Base-by-base conservation (phyloP, 92 coral and sea anemone species). In the Palythoa caribaeorum region DNA sequence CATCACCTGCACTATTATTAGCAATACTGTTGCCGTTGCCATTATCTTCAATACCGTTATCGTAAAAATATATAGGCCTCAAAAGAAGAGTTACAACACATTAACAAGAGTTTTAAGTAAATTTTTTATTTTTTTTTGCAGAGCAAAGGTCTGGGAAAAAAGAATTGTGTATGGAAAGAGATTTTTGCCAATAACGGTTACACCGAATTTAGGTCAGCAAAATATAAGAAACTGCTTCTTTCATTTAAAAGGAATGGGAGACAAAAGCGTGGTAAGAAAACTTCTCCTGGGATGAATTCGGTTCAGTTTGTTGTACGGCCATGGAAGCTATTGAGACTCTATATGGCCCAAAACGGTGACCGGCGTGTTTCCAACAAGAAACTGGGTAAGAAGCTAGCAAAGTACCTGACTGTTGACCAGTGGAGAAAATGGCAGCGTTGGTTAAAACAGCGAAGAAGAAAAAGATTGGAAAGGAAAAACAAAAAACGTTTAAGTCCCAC, bases 301-400 rank as follows among this genome's bases (percentile, higher is more conserved):
- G 98, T 96, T 75, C 99, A 97, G 85, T 97, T 96, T 80, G 94
- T 97, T 39, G 98, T 91, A 77, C 80, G 99, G 47, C 96, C 99
- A 35, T 79, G 88, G 92, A 86, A 77, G 28, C 7, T 37, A 9
- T 70, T 89, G 50, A 81, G 96, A 71, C 90, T 94, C 8, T 93
- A 93, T 88, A 87, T 85, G 72, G 98, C 28, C 28, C 28, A 94
- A 48, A 71, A 88, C 52, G 89, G 91, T 54, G 20, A 47, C 83
- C 50, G 50, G 0, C 90, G 87, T 14, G 87, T 79, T 3, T 84
- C 86, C 84, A 72, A 68, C 52, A 79, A 71, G 65, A 77, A 73
- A 79, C 88, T 89, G n/a, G 79, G 84, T 73, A 89, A 78, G 38
- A 78, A 85, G 36, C 79, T 84, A 10, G 86, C 60, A 10, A 81